Evolutionary conservation across 2,888 invertebrate species (phyloP), one percentile per base, ranked within the genome.

Genomic region (Troides aeacus): DNA sequence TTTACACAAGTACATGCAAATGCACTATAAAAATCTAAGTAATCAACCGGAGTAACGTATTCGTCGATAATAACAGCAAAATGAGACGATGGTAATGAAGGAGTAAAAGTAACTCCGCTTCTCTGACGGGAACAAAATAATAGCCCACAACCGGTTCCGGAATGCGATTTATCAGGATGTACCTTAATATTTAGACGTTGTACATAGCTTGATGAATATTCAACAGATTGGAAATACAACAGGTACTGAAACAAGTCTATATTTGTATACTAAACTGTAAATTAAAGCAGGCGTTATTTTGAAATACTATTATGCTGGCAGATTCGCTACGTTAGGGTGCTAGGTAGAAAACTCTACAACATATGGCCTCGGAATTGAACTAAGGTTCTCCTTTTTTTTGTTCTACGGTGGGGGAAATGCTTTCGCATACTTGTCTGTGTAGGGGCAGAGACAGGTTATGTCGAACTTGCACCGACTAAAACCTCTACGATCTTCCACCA

Each of bases 101-200:
- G 66, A 53, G 69, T 62, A 46, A 69, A 66, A 64, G 17, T 59
- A 68, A 68, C 63, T 59, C 46, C 23, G 21, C 53, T 46, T 59
- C 50, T 21, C 65, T 62, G 23, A 58, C 62, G 65, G 62, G 62
- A 66, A 42, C 46, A 50, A 30, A 66, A 64, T 69, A 69, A 62
- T 36, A 70, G 50, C 64, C 46, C 23, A 10, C n/a, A 24, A 63
- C 53, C 63, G 53, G 66, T 66, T 63, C 39, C 59, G 56, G 69
- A 66, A 63, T 69, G 62, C 50, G 24, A 66, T 21, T 60, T 63
- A 23, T 50, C 17, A 68, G 56, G 53, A 62, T 60, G 36, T 56
- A 58, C 12, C 24, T 50, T 64, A 36, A 62, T 57, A 60, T 30
- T 57, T 42, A 62, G 66, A 62, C 46, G 23, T 24, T 53, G 12